These are phyloP conservation scores for Phytoseiulus persimilis DNA, from an alignment of 2,888 invertebrate genomes.

Conservation along the genomic window DNA sequence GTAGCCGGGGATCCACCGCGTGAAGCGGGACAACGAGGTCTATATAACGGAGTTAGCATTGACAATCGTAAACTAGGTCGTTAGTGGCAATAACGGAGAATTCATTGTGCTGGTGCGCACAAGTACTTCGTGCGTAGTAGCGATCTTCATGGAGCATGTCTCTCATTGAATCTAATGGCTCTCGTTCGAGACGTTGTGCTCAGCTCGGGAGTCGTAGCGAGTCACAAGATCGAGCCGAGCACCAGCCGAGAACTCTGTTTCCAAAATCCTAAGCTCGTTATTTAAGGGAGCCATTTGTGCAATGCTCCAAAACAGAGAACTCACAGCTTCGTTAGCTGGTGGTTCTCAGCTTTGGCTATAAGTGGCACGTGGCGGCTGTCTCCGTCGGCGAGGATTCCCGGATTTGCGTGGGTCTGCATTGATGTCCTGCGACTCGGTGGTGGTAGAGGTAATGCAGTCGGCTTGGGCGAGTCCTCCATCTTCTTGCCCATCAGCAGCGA, in stretches of 20 bases:
- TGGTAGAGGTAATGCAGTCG: slow-evolving; percentile 32
- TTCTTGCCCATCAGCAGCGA: slow-evolving; percentile 32
- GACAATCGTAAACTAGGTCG: background rate
- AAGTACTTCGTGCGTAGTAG: background rate
- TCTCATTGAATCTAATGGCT: background rate
- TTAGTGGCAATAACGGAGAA: background rate
- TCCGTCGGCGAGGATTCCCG: background rate
- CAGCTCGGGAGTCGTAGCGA: too few species aligned
- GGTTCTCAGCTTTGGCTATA: background rate
- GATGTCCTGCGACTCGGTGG: slow-evolving; percentile 31
- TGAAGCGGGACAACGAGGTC: background rate
- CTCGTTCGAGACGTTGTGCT: too few species aligned
- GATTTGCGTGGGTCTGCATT: background rate
- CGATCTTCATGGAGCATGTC: background rate
- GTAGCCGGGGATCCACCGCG: too few species aligned
- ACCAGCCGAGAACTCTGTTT: too few species aligned
- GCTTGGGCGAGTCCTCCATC: slow-evolving; percentile 32
- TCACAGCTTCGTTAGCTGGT: background rate
- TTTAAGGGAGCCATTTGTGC: too few species aligned
- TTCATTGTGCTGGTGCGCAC: background rate
- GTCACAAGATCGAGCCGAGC: too few species aligned
- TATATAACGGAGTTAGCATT: background rate
- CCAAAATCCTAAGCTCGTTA: too few species aligned
- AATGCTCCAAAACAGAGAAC: background rate
- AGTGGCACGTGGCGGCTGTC: slow-evolving; percentile 1